Conservation (phyloP, 2,113 vertebrate genomes). For the Psittacara wagleri region DNA sequence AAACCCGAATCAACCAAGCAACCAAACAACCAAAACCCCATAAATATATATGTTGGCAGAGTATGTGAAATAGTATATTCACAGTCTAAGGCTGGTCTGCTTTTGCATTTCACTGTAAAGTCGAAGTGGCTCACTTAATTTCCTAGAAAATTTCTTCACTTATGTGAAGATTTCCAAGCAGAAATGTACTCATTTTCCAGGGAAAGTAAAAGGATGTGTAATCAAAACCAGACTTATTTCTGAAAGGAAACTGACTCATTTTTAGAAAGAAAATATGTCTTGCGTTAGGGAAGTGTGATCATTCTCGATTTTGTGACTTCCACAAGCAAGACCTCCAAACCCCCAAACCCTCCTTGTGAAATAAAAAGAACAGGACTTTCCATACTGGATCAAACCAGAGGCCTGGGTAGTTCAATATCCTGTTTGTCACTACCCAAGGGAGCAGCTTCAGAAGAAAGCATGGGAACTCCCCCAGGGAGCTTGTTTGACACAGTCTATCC, state of each 20-base stretch:
- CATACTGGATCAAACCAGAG: slow-evolving; percentile 24
- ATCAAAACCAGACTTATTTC: slow-evolving; percentile 43
- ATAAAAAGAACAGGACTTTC: slow-evolving; percentile 24
- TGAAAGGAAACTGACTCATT: slow-evolving; percentile 23
- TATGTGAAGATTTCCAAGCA: slow-evolving; percentile 14
- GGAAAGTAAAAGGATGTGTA: slow-evolving; percentile 24
- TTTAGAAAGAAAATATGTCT: slow-evolving; percentile 49
- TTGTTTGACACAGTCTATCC: neutral
- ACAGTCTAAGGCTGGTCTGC: neutral
- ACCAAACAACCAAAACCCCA: neutral
- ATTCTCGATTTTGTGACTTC: slow-evolving; percentile 32
- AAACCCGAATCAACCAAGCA: fast-evolving
- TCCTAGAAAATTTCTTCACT: slow-evolving; percentile 38
- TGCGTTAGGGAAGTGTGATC: slow-evolving; percentile 49
- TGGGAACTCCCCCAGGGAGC: neutral
- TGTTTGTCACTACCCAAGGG: neutral
- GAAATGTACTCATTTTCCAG: slow-evolving; percentile 11
- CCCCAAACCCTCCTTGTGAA: neutral
- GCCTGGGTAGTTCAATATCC: slow-evolving; percentile 13
- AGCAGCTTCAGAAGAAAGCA: neutral
- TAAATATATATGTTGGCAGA: too few relatives aligned
- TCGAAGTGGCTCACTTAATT: neutral
- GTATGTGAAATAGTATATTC: neutral
- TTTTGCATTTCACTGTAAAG: neutral
- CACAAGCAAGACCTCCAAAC: neutral